Evolutionary conservation across 2,888 invertebrate genomes (phyloP), one percentile per base, ranked within the genome.

Genomic region (Meloe dianella): DNA sequence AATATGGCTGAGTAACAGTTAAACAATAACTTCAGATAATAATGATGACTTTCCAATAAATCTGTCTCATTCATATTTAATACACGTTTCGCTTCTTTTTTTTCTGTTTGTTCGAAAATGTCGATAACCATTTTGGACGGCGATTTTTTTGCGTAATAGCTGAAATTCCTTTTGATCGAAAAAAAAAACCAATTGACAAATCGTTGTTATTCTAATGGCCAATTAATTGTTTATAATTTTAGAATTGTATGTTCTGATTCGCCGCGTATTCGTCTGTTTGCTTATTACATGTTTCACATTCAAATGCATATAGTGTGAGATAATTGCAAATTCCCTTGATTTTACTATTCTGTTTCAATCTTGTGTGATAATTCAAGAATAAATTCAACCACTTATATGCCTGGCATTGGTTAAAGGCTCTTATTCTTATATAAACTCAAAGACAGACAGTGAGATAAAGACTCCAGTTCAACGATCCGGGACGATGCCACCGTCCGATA

Each of bases 331-430:
- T 58, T 58, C 58, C 22, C 38, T 20, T 38, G 66, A 68, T 68
- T 68, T 68, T 63, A 63, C 68, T 63, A 66, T 65, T 66, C 65
- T 58, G 63, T 12, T 62, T 47, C 24, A 61, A 71, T 62, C 57
- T 54, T 64, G 54, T 60, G 71, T 63, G 67, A 65, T 73, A 73
- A 70, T 73, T 73, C 69, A 67, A 70, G 71, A 73, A 70, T 71
- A 69, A 73, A 71, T 64, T 72, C 69, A 69, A 63, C 67, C 71
- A 72, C 72, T 69, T 66, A 71, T 72, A 72, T 71, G 69, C 69
- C 64, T 64, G 64, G 64, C 65, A 69, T 54, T 69, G 63, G 57
- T 59, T 65, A 62, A 63, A 66, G 65, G 56, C 61, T 54, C 67
- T 54, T 22, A n/a, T 27, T 54, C 51, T 22, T 24, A 24, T 20